Evolutionary conservation across 2,797 vertebrate genomes (phyloP).

Genomic region (Petrocephalus sullivani): DNA sequence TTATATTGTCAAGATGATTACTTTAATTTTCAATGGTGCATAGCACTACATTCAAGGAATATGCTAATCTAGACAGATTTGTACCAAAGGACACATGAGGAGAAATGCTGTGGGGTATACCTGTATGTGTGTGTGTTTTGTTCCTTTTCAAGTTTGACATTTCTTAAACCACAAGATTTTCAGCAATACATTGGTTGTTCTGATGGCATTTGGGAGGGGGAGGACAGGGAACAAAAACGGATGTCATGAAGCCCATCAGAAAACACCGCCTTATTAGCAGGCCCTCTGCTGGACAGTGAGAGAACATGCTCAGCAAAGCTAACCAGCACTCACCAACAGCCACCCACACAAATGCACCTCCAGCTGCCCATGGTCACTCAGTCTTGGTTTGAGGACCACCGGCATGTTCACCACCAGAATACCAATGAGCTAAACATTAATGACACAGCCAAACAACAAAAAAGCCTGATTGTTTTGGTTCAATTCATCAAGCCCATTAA

Average conservation of each 20-base stretch:
- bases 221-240: background rate
- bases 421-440: background rate
- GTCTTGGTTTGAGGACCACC: background rate
- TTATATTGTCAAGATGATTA: conserved; percentile 37
- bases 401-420: background rate
- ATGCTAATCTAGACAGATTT: background rate
- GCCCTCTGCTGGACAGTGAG: background rate
- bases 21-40: conserved; percentile 68
- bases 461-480: background rate
- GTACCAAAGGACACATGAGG: background rate
- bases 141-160: conserved; percentile 4
- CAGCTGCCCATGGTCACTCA: background rate
- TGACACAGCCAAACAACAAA: background rate
- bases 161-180: background rate
- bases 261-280: background rate
- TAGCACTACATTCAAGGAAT: conserved; percentile 71
- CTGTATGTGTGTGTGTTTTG: background rate
- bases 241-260: background rate
- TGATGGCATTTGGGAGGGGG: background rate
- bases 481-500: background rate
- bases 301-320: background rate
- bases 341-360: background rate
- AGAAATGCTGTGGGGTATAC: background rate
- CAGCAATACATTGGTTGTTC: background rate
- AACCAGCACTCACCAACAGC: background rate